Evolutionary conservation across 1,140 invertebrate species (phyloP).

Genomic region (Mesaphorura yosii): DNA sequence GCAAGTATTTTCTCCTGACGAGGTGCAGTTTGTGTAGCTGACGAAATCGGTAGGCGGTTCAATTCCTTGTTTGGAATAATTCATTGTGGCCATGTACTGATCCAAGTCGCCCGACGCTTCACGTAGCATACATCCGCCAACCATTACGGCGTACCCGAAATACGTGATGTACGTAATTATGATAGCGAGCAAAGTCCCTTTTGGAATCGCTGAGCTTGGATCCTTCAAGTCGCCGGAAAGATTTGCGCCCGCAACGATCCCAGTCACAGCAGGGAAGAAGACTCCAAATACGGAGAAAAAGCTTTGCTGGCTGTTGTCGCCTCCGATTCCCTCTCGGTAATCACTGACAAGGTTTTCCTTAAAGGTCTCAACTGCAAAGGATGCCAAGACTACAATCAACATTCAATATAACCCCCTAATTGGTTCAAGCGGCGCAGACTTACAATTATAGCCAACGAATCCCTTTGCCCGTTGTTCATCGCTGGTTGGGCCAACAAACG

Average conservation of each 20-base stretch:
- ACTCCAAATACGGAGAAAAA: conserved; percentile 35
- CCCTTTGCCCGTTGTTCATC: conserved; percentile 42
- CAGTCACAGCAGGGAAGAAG: conserved; percentile 37
- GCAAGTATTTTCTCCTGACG: conserved; percentile 34
- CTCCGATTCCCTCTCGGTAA: conserved; percentile 34
- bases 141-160: conserved; percentile 40
- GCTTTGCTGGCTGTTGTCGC: conserved; percentile 31
- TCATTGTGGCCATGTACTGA: conserved; percentile 20
- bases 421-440: conserved; percentile 22
- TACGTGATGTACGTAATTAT: conserved; percentile 44
- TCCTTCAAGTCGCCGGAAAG: conserved; percentile 85
- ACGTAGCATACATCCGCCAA: conserved; percentile 38
- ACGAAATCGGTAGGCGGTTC: conserved; percentile 10
- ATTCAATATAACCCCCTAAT: too few species aligned
- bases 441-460: conserved; percentile 45
- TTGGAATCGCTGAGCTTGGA: conserved; percentile 61
- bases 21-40: conserved; percentile 32
- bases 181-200: conserved; percentile 47
- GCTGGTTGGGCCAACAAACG: conserved; percentile 43
- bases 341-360: conserved; percentile 33
- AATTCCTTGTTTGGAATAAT: neutral
- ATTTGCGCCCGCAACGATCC: conserved; percentile 47
- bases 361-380: conserved; percentile 34
- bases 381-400: neutral
- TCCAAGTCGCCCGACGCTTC: conserved; percentile 38